Evolutionary conservation across 2,888 invertebrate species (phyloP).

Genomic region (Nezara viridula): DNA sequence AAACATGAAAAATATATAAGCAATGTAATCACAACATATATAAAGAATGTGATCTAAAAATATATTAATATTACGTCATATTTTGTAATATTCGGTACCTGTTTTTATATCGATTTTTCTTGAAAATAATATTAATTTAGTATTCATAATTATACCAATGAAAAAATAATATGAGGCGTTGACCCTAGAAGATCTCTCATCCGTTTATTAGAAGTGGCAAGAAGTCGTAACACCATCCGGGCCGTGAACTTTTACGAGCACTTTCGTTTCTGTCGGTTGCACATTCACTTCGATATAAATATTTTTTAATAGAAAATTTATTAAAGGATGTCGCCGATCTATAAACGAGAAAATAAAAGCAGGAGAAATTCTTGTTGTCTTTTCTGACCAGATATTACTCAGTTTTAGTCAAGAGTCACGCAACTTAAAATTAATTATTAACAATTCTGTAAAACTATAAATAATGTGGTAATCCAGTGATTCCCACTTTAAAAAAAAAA

Average conservation of each 20-base stretch:
- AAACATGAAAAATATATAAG: too few relatives aligned
- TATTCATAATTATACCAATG: not conserved
- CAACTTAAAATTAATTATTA: too few relatives aligned
- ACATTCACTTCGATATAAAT: not conserved
- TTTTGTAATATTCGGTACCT: not conserved
- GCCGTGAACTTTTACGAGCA: conserved; percentile 12
- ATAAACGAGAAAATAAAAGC: not conserved
- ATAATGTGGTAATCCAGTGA: too few relatives aligned
- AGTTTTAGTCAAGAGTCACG: too few relatives aligned
- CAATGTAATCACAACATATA: too few relatives aligned
- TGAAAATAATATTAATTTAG: not conserved
- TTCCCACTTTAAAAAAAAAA: too few relatives aligned
- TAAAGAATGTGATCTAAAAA: too few relatives aligned
- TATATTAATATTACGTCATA: too few relatives aligned
- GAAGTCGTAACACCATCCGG: not conserved
- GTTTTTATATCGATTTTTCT: not conserved
- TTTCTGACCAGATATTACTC: too few relatives aligned
- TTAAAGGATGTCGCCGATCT: not conserved
- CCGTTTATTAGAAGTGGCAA: not conserved
- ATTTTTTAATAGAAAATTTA: not conserved
- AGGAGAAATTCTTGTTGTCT: too few relatives aligned
- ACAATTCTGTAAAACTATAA: too few relatives aligned
- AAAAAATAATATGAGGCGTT: not conserved
- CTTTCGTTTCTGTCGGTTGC: not conserved
- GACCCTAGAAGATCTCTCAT: not conserved